Percentiles rank a stretch among this genome's conserved stretches.
Conservation (phyloP, 2,113 vertebrate species). For the Crocuta crocuta region DNA sequence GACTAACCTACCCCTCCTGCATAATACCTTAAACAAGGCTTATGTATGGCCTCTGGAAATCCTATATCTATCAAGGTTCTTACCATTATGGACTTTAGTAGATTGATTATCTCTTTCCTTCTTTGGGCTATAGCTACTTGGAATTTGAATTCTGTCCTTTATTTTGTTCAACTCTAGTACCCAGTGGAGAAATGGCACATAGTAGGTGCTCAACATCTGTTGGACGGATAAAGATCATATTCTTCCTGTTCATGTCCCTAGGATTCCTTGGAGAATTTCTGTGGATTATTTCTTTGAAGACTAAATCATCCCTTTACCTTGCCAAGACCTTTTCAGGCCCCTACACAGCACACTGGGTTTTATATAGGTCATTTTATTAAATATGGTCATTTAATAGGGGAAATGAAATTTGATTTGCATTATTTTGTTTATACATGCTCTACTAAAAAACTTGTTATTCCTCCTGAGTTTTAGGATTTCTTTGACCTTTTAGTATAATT, state of each 20-base stretch:
- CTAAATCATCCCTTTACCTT: neutral
- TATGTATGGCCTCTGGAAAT: neutral
- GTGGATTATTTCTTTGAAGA: neutral
- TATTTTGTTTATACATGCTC: neutral
- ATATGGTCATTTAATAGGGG: neutral
- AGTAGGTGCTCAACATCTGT: neutral
- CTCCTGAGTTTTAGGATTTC: neutral
- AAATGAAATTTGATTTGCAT: conserved; percentile 36
- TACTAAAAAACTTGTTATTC: conserved; percentile 17
- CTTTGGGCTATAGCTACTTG: neutral
- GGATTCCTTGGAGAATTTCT: neutral
- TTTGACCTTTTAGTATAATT: neutral
- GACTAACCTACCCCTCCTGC: neutral
- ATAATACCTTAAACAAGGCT: neutral
- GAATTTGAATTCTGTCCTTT: neutral
- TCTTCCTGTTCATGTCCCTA: neutral
- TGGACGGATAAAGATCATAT: neutral
- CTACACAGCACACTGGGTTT: neutral
- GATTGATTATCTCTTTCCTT: neutral
- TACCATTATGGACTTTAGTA: neutral
- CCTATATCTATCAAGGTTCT: neutral
- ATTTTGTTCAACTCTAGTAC: neutral
- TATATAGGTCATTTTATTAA: neutral
- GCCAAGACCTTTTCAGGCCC: neutral
- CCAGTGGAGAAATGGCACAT: neutral